These are phyloP conservation scores for Eristalis intricaria DNA, from an alignment of 2,888 invertebrate genomes.

Conservation along the genomic window DNA sequence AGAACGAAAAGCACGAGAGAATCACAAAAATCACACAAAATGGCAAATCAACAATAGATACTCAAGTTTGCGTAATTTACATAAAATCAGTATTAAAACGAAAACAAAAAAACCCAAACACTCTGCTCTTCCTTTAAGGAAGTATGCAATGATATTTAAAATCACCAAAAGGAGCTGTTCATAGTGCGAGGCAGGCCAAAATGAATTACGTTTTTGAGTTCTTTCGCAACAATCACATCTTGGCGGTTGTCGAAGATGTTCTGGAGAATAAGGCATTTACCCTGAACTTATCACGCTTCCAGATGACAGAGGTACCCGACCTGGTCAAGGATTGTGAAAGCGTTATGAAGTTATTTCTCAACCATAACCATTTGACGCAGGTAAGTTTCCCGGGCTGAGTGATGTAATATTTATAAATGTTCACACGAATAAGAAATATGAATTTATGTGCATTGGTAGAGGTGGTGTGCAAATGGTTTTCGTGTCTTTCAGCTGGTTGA, in stretches of 20 bases:
- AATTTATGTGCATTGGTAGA: neutral
- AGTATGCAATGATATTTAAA: neutral
- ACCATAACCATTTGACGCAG: constrained; percentile 84
- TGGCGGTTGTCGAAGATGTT: constrained; percentile 86
- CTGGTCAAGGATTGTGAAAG: constrained; percentile 83
- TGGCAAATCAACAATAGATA: constrained; percentile 22
- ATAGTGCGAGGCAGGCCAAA: neutral
- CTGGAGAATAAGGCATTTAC: constrained; percentile 84
- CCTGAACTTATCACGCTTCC: constrained; percentile 85
- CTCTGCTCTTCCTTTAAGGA: neutral
- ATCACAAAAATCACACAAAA: neutral
- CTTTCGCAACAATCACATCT: constrained; percentile 86
- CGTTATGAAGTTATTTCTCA: constrained; percentile 85
- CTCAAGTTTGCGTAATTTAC: constrained; percentile 16
- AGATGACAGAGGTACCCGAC: constrained; percentile 84
- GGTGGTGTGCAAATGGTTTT: neutral
- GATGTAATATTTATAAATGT: neutral
- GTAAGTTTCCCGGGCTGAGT: constrained; percentile 73
- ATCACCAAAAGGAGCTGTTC: neutral
- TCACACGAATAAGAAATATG: neutral
- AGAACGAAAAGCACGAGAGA: neutral
- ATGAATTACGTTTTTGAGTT: constrained; percentile 87
- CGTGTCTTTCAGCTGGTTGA: neutral
- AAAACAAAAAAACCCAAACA: neutral
- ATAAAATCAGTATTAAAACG: constrained; percentile 16